A percentile compares a stretch with the other conserved stretches of the same genome.
Conservation (phyloP, 2,888 invertebrate species). For the Megamerina dolium region DNA sequence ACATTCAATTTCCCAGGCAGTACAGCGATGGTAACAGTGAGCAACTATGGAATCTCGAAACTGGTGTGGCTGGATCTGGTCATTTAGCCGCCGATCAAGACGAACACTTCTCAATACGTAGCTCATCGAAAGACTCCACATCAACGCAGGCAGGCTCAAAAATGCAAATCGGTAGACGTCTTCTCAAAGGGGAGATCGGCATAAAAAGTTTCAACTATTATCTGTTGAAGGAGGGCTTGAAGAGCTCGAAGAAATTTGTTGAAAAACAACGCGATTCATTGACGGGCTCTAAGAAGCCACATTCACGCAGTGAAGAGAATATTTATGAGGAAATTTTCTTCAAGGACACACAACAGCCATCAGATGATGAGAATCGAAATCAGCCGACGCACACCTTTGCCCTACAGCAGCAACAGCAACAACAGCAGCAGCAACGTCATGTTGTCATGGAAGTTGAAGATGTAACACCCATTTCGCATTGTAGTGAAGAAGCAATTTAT, state of each 20-base stretch:
- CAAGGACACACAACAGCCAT: conserved; percentile 33
- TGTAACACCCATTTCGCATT: conserved; percentile 12
- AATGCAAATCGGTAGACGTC: conserved; percentile 46
- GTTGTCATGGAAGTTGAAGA: conserved; percentile 7
- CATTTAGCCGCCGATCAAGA: conserved; percentile 25
- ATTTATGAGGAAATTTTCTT: conserved; percentile 50
- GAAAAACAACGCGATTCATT: conserved; percentile 33
- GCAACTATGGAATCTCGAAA: conserved; percentile 10
- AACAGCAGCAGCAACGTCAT: conserved; percentile 14
- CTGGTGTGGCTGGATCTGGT: background rate
- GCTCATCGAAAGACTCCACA: conserved; percentile 27
- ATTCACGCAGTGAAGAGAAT: conserved; percentile 47
- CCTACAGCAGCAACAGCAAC: conserved; percentile 17
- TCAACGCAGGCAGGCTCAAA: conserved; percentile 28
- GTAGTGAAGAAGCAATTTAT: conserved; percentile 26
- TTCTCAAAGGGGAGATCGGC: conserved; percentile 48
- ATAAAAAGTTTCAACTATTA: conserved; percentile 51
- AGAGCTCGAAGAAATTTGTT: conserved; percentile 44
- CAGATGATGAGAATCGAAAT: conserved; percentile 28
- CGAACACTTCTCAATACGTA: conserved; percentile 30
- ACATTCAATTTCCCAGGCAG: conserved; percentile 18
- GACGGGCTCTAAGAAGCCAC: conserved; percentile 26
- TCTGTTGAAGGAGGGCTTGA: conserved; percentile 47
- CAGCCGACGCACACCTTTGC: background rate
- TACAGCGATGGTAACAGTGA: conserved; percentile 24